Percentiles rank a stretch among this genome's conserved stretches.
Conservation (phyloP, 2,888 invertebrate genomes). For the Dryocosmus kuriphilus region DNA sequence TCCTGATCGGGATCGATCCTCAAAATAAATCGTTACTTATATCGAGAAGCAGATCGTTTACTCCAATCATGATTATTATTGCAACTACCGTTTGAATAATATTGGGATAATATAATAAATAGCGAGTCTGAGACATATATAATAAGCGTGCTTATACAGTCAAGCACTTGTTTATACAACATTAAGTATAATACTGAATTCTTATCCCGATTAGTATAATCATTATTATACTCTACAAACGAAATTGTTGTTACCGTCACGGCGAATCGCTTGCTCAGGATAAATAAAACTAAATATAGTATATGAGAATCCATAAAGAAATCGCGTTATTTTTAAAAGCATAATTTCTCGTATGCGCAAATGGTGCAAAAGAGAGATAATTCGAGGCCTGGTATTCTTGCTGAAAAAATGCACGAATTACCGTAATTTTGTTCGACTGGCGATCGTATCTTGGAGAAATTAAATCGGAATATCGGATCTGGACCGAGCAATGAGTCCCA, state of each 20-base stretch:
- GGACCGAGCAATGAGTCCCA: neutral
- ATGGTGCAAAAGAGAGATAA: conserved; percentile 3
- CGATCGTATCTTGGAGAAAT: conserved; percentile 10
- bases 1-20: neutral
- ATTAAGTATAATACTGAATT: conserved; percentile 48
- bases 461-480: conserved; percentile 18
- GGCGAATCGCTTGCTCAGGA: too few relatives aligned
- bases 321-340: neutral
- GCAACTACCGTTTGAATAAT: conserved; percentile 41
- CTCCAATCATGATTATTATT: conserved; percentile 15
- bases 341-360: conserved; percentile 13
- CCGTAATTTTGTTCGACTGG: conserved; percentile 13
- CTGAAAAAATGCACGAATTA: neutral
- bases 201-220: conserved; percentile 18
- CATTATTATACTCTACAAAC: neutral
- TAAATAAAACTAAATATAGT: conserved; percentile 6
- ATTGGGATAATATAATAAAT: conserved; percentile 54
- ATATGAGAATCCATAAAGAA: conserved; percentile 5
- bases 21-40: neutral
- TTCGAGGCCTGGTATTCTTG: neutral
- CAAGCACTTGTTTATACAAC: conserved; percentile 51
- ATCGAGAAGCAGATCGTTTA: neutral
- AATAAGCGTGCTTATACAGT: conserved; percentile 34
- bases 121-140: conserved; percentile 34
- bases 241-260: neutral